Conservation (phyloP, 2,113 vertebrate genomes). For the Nothobranchius kuhntae region DNA sequence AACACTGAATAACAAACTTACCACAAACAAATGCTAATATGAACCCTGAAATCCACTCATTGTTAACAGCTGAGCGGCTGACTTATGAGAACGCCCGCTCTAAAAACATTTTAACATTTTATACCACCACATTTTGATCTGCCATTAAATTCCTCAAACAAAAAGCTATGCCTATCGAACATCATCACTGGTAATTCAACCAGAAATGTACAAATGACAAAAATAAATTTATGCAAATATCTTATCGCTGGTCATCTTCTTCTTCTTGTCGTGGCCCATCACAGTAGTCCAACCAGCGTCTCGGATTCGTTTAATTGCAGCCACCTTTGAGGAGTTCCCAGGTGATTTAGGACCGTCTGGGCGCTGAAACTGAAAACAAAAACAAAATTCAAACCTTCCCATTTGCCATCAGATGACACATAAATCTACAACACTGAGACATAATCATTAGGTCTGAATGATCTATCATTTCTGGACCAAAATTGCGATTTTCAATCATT, state of each 20-base stretch:
- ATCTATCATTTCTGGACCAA: no score
- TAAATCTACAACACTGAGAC: background rate
- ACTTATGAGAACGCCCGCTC: background rate
- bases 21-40: background rate
- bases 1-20: background rate
- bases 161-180: background rate
- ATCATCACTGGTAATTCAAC: background rate
- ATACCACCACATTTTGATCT: background rate
- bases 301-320: slow-evolving; percentile 83
- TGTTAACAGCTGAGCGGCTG: background rate
- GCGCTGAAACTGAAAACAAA: slow-evolving; percentile 57
- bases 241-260: slow-evolving; percentile 80
- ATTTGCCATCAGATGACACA: background rate
- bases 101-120: background rate
- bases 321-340: slow-evolving; percentile 78
- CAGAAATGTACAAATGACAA: background rate
- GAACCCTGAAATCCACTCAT: background rate
- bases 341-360: slow-evolving; percentile 74
- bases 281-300: slow-evolving; percentile 88
- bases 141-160: background rate
- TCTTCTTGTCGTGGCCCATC: slow-evolving; percentile 84
- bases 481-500: no score
- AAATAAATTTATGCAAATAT: slow-evolving; percentile 72
- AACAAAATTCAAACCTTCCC: background rate
- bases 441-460: background rate